A percentile compares a stretch with the other conserved stretches of the same genome.
phyloP scores from a whole-genome alignment of 2,113 vertebrate species.

The Gopherus evgoodei region DNA sequence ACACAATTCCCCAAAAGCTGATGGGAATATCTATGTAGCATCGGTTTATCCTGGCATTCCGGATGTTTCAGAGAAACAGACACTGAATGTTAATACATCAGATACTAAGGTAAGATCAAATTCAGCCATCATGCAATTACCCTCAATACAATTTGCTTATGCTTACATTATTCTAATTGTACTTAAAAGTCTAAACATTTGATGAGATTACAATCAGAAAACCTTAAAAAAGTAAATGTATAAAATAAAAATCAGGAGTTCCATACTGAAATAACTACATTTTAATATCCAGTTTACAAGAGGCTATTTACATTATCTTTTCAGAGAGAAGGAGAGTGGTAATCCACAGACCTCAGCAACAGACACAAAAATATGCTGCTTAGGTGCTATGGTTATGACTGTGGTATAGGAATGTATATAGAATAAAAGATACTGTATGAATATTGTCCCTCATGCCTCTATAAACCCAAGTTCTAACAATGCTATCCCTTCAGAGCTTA shows the following conservation, averaged over 20 bases:
- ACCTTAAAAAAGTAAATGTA: neutral
- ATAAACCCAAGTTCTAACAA: accelerated
- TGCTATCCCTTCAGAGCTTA: neutral
- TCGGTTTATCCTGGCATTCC: neutral
- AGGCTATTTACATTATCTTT: neutral
- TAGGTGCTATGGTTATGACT: neutral
- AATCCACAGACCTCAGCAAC: neutral
- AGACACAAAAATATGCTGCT: neutral
- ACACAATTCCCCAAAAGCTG: neutral
- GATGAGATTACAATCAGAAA: neutral
- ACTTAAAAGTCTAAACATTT: neutral
- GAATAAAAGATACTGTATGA: neutral
- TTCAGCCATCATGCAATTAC: neutral
- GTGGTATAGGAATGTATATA: neutral
- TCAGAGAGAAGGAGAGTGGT: neutral
- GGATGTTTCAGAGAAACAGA: neutral
- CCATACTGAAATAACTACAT: neutral
- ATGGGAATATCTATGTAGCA: neutral
- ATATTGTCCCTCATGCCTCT: accelerated
- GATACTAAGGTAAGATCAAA: neutral
- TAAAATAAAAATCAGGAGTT: neutral
- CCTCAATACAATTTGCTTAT: neutral
- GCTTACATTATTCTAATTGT: neutral
- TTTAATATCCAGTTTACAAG: neutral
- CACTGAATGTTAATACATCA: neutral